Percentiles rank a stretch among this genome's conserved stretches.
These are phyloP conservation scores for Dynastes maya DNA, from an alignment of 2,888 invertebrate genomes.

Conservation along the genomic window DNA sequence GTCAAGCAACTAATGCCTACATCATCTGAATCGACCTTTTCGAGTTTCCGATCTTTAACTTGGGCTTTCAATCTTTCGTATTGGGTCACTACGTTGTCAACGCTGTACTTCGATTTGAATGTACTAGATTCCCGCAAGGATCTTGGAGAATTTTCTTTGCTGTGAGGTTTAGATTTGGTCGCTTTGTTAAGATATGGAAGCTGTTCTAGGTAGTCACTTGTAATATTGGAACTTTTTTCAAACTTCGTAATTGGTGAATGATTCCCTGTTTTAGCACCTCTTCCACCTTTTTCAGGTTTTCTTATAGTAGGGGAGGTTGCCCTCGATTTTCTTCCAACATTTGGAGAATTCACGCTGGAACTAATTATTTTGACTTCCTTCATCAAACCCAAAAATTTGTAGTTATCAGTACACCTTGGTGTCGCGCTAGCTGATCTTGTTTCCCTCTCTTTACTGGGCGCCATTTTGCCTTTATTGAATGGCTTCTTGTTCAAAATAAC, in stretches of 20 bases:
- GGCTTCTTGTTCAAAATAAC: background rate
- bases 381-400: too few relatives aligned
- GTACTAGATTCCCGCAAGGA: background rate
- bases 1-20: constrained; percentile 37
- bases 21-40: constrained; percentile 24
- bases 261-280: too few relatives aligned
- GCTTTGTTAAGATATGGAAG: too few relatives aligned
- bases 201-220: too few relatives aligned
- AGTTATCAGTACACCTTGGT: background rate
- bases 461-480: background rate
- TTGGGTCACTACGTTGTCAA: constrained; percentile 26
- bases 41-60: background rate
- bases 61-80: constrained; percentile 17
- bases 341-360: too few relatives aligned
- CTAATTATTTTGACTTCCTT: too few relatives aligned
- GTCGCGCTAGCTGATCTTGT: constrained; percentile 5
- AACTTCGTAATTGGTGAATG: background rate
- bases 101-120: background rate
- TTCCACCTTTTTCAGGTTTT: too few relatives aligned
- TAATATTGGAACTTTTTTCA: background rate
- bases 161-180: too few relatives aligned
- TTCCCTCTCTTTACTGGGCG: background rate
- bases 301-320: too few relatives aligned
- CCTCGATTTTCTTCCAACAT: too few relatives aligned
- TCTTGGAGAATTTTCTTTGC: background rate